Evolutionary conservation across 2,113 vertebrate species (phyloP).

Genomic region (Prionailurus bengalensis): DNA sequence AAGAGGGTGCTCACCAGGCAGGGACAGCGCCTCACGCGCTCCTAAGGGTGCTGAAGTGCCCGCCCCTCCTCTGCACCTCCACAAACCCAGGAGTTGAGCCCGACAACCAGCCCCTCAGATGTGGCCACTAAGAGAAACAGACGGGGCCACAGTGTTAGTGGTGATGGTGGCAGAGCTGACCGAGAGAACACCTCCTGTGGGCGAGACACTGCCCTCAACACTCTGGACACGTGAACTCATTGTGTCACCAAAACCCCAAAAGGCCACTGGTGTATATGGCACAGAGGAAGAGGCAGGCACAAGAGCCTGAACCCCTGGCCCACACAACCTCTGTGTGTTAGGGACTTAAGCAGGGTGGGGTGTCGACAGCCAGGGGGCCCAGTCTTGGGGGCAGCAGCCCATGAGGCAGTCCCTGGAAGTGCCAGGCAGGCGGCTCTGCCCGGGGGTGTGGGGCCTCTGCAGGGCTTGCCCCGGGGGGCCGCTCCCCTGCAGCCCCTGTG

Average conservation of each 20-base stretch:
- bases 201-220: not conserved
- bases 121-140: not conserved
- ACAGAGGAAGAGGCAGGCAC: not conserved
- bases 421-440: not conserved
- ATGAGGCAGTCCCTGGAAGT: too few relatives aligned
- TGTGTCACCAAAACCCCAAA: not conserved
- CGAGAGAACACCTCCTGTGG: not conserved
- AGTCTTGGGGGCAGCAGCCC: not conserved
- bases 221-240: not conserved
- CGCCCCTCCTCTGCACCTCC: not conserved
- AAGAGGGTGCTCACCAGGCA: not conserved
- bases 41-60: not conserved
- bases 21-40: rapidly evolving
- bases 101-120: not conserved
- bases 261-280: not conserved
- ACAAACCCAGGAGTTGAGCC: not conserved
- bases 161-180: not conserved
- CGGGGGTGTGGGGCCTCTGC: not conserved
- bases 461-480: not conserved
- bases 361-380: not conserved
- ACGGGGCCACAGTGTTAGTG: not conserved
- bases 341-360: not conserved
- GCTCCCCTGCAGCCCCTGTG: not conserved
- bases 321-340: not conserved
- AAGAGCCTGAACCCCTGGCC: not conserved